These are phyloP conservation scores for Sinocyclocheilus grahami DNA, from an alignment of 2,113 vertebrate species.

Conservation along the genomic window DNA sequence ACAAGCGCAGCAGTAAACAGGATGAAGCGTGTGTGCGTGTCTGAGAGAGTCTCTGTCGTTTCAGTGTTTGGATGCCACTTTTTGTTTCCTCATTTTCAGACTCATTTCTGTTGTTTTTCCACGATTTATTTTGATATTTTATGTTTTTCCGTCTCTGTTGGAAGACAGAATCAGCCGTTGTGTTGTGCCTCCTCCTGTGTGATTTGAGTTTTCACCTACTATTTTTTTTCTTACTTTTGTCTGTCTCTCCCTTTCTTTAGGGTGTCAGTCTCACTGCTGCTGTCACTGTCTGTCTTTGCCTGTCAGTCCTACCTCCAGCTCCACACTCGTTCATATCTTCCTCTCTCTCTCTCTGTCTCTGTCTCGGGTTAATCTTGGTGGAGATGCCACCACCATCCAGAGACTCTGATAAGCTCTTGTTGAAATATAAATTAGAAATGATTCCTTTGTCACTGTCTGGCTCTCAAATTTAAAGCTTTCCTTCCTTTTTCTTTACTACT, in stretches of 20 bases:
- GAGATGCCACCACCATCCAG: constrained; percentile 23
- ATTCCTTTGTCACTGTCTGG: neutral
- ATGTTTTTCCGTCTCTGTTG: constrained; percentile 59
- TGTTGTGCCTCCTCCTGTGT: constrained; percentile 63
- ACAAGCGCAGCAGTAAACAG: constrained; percentile 70
- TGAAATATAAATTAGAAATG: constrained; percentile 10
- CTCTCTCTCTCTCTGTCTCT: neutral
- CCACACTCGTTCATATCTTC: constrained; percentile 2
- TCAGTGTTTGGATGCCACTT: constrained; percentile 7
- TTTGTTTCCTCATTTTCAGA: neutral
- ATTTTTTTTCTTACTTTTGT: constrained; percentile 59
- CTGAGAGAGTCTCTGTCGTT: neutral
- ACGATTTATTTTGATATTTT: constrained; percentile 56
- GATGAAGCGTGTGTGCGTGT: neutral
- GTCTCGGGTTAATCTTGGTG: neutral
- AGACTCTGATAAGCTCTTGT: constrained; percentile 13
- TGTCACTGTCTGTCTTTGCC: constrained; percentile 46
- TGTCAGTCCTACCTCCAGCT: constrained; percentile 17
- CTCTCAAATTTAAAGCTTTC: neutral
- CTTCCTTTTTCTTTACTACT: neutral
- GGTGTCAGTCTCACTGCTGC: constrained; percentile 48
- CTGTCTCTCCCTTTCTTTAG: constrained; percentile 60
- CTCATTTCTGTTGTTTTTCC: constrained; percentile 29
- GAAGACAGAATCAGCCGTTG: constrained; percentile 66
- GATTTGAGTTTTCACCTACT: constrained; percentile 60